A percentile compares a stretch with the other conserved stretches of the same genome.
These are phyloP conservation scores for Neopelma chrysocephalum DNA, from an alignment of 2,797 vertebrate species.

Conservation along the genomic window DNA sequence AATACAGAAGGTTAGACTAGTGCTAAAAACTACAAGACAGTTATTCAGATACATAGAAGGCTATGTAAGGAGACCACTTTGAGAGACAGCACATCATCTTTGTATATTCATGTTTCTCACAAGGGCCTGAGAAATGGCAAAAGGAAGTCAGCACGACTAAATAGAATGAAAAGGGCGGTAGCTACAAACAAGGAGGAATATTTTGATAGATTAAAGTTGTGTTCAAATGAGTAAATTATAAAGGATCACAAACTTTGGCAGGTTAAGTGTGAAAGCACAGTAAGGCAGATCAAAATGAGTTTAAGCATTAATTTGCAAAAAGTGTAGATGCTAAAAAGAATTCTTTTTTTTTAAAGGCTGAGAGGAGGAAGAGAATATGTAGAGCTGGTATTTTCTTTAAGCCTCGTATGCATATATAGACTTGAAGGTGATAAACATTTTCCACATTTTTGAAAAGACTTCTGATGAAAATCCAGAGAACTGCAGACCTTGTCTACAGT, in stretches of 20 bases:
- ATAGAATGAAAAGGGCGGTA: neutral
- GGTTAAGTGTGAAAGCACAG: neutral
- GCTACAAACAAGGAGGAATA: neutral
- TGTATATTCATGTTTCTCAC: neutral
- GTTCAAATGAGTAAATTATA: neutral
- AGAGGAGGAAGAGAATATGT: neutral
- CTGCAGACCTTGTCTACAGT: neutral
- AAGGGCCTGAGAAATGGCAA: neutral
- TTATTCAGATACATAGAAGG: neutral
- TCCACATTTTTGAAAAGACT: neutral
- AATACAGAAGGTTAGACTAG: neutral
- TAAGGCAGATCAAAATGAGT: neutral
- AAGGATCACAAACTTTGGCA: neutral
- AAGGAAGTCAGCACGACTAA: neutral
- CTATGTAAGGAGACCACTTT: neutral
- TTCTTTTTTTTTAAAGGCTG: neutral
- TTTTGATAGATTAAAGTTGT: neutral
- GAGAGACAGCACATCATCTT: neutral
- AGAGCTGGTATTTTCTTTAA: neutral
- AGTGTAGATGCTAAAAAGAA: neutral
- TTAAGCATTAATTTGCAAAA: neutral
- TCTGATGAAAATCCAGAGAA: neutral
- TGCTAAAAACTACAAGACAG: neutral
- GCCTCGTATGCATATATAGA: neutral
- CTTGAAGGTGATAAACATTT: neutral